These are phyloP conservation scores for Hermodice carunculata DNA, from an alignment of 2,888 invertebrate species.

Conservation along the genomic window DNA sequence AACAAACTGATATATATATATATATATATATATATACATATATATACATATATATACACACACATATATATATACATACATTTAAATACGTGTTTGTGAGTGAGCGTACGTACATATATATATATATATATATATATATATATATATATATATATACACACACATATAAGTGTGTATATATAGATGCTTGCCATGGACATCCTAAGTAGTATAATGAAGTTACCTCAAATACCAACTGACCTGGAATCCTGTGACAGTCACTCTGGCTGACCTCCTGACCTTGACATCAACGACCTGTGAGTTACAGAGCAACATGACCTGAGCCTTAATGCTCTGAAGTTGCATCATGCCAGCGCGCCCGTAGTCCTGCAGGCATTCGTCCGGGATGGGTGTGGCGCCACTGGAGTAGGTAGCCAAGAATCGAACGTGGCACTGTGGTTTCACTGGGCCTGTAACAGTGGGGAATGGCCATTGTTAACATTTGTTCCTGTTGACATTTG, in stretches of 20 bases:
- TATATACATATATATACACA: too few relatives aligned
- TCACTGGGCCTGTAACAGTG: neutral
- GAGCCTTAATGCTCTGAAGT: neutral
- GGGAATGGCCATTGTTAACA: neutral
- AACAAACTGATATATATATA: too few relatives aligned
- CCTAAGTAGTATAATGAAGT: too few relatives aligned
- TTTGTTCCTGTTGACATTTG: too few relatives aligned
- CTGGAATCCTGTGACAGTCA: neutral
- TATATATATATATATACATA: too few relatives aligned
- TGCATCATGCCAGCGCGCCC: neutral
- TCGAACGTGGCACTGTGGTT: neutral
- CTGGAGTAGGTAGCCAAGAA: neutral
- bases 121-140: too few relatives aligned
- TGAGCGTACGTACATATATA: too few relatives aligned
- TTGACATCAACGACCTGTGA: neutral
- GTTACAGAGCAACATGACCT: conserved; percentile 1
- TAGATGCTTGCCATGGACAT: too few relatives aligned
- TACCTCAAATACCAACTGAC: neutral
- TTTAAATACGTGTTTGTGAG: too few relatives aligned
- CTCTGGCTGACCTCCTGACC: neutral
- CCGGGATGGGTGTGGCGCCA: neutral
- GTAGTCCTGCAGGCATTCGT: conserved; percentile 2
- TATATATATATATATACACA: too few relatives aligned
- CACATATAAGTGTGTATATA: too few relatives aligned
- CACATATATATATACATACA: too few relatives aligned